Conservation (phyloP, 2,888 invertebrate genomes). For the Sepiola atlantica region DNA sequence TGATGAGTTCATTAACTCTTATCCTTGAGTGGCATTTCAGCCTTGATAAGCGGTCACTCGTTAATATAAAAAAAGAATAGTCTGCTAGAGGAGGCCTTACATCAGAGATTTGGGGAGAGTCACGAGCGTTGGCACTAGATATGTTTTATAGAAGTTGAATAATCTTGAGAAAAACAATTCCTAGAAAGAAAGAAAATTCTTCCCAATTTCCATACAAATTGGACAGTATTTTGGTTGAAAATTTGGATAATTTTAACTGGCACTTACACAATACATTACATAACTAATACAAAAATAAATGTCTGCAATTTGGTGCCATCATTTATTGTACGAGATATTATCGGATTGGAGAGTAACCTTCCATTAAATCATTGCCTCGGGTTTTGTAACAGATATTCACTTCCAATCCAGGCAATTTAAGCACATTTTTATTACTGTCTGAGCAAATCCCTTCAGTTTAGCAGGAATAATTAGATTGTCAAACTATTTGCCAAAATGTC, state of each 20-base stretch:
- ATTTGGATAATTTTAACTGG: constrained; percentile 1
- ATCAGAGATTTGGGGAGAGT: too few species aligned
- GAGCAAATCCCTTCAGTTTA: neutral
- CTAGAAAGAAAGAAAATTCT: neutral
- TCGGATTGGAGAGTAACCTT: neutral
- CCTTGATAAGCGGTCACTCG: too few species aligned
- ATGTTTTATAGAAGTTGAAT: too few species aligned
- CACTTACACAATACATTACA: neutral
- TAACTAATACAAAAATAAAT: neutral
- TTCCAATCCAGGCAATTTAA: neutral
- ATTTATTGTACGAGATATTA: neutral
- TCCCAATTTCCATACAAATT: neutral
- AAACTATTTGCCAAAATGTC: neutral
- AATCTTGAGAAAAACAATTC: too few species aligned
- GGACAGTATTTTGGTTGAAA: neutral
- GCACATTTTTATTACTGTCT: neutral
- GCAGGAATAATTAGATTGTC: neutral
- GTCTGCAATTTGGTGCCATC: neutral
- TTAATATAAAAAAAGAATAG: too few species aligned
- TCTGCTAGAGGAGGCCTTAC: too few species aligned
- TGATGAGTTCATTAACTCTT: too few species aligned
- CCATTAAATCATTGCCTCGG: neutral
- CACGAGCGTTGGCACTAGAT: too few species aligned
- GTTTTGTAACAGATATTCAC: neutral
- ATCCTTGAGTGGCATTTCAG: too few species aligned